Percentiles rank a stretch among this genome's conserved stretches.
phyloP scores from a whole-genome alignment of 2,797 vertebrate species.

The Pelodytes ibericus region DNA sequence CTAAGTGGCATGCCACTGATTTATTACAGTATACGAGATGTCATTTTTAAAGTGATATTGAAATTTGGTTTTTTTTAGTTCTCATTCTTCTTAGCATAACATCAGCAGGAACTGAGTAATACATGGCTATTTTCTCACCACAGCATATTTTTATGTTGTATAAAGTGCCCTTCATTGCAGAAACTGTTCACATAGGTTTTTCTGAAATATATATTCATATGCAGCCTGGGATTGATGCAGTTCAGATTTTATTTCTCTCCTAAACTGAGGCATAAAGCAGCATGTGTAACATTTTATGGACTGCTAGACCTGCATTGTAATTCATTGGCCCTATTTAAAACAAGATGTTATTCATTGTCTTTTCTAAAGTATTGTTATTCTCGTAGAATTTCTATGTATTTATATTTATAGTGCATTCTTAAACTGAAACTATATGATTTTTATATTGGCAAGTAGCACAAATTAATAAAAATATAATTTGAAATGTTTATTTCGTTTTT shows the following conservation, averaged over 20 bases:
- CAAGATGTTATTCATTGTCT: too few species aligned
- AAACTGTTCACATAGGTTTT: conserved; percentile 17
- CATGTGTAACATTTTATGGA: not conserved
- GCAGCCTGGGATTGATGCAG: not conserved
- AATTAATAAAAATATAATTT: too few species aligned
- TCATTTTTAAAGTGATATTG: conserved; percentile 57
- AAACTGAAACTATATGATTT: too few species aligned
- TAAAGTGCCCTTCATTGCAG: conserved; percentile 36
- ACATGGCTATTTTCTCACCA: conserved; percentile 12
- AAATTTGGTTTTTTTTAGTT: conserved; percentile 44
- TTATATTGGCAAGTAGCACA: too few species aligned
- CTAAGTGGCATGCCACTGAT: conserved; percentile 60
- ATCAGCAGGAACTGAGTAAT: conserved; percentile 5
- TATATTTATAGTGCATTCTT: too few species aligned
- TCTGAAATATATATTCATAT: conserved; percentile 20
- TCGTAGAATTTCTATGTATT: too few species aligned
- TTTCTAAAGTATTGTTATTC: too few species aligned
- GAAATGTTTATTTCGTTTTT: too few species aligned
- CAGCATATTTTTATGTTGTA: conserved; percentile 25
- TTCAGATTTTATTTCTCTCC: conserved; percentile 9
- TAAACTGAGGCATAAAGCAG: not conserved
- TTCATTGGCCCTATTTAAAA: too few species aligned
- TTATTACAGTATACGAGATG: conserved; percentile 58
- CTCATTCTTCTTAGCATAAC: conserved; percentile 26
- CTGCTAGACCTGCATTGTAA: too few species aligned